Conservation (phyloP, 2,113 vertebrate species). For the Ascaphus truei region DNA sequence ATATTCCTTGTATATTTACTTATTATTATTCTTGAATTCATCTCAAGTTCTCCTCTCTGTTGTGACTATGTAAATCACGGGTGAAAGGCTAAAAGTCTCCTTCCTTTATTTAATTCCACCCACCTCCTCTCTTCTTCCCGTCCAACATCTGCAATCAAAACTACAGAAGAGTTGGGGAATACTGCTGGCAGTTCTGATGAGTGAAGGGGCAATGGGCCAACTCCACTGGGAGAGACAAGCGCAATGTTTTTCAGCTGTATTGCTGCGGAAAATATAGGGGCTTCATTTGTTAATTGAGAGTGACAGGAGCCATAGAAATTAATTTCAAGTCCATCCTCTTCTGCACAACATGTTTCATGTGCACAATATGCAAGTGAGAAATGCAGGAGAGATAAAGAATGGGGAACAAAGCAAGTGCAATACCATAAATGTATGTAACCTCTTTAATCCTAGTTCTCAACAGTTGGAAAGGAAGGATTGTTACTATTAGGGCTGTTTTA, state of each 20-base stretch:
- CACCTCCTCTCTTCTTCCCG: not conserved
- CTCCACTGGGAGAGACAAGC: slow-evolving; percentile 14
- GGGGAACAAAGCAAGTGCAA: too few relatives aligned
- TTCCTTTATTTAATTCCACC: not conserved
- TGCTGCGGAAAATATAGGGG: not conserved
- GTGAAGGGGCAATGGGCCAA: slow-evolving; percentile 30
- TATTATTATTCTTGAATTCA: not conserved
- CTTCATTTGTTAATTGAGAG: slow-evolving; percentile 19
- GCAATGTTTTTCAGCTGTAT: not conserved
- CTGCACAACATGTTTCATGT: too few relatives aligned
- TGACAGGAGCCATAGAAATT: slow-evolving; percentile 21
- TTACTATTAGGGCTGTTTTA: too few relatives aligned
- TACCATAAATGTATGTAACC: too few relatives aligned
- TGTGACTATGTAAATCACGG: slow-evolving; percentile 12
- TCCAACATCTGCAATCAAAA: slow-evolving; percentile 25
- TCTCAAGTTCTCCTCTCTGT: not conserved
- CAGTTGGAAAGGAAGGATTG: too few relatives aligned
- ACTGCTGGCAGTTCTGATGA: slow-evolving; percentile 27
- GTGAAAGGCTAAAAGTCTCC: not conserved
- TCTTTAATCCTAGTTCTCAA: too few relatives aligned
- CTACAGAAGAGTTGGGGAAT: not conserved
- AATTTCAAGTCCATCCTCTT: not conserved
- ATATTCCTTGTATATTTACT: not conserved
- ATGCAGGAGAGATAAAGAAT: not conserved
- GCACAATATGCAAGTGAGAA: too few relatives aligned